Base-by-base conservation (phyloP, 2,113 vertebrate species). In the Tragelaphus scriptus region DNA sequence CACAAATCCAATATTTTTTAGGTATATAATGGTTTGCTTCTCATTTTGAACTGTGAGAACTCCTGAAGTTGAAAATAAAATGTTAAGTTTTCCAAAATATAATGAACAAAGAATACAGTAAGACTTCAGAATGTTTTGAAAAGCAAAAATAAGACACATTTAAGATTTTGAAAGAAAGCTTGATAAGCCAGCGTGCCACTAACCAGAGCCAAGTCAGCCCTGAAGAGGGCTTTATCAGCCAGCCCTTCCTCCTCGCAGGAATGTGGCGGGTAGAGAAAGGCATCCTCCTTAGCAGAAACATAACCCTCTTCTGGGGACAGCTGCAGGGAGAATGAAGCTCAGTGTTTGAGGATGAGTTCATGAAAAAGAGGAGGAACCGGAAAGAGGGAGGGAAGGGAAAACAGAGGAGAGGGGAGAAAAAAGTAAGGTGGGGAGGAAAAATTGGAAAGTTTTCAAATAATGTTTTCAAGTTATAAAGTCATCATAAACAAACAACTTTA, bases 161-260 rank as follows among this genome's bases (percentile, higher is more conserved):
- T 32, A 88, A 92, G 88, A 51, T 84, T 95, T 94, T 86, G 81
- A 98, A 94, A 81, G 85, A 98, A 98, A 96, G 93, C 88, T 97
- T 86, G 93, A 30, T 96, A 98, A 98, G 63, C 90, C 79, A 55
- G 65, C 96, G 97, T 85, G 97, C 91, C 97, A 99, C 99, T 99
- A 99, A 99, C 99, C 99, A 99, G 99, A 99, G 99, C 99, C 98
- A 99, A 99, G 98, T 99, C 99, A 98, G 99, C 99, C 98, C 98
- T 99, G 99, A 99, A 99, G 98, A 99, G 98, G 98, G 99, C 98
- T 98, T 98, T 98, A 99, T 99, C 99, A 98, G 98, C 94, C 98
- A 98, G 99, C 98, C 98, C 99, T 98, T 99, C 99, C 97, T 99
- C 99, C 99, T 99, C 98, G 98, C 99, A 98, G 98, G 99, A 99